Conservation (phyloP, 1,140 invertebrate genomes). For the Melitaea cinxia region DNA sequence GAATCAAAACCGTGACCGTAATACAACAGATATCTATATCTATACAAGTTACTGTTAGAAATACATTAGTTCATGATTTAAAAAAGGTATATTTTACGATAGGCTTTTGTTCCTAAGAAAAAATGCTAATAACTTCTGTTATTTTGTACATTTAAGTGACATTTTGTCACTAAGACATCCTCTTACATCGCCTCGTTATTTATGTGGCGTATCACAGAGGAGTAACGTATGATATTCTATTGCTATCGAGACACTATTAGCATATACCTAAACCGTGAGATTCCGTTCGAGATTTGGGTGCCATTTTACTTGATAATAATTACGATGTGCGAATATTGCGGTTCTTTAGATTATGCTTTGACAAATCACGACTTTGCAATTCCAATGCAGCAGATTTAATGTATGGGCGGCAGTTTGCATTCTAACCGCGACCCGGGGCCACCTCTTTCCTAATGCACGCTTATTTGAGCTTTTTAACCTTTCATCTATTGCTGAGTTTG, state of each 20-base stretch:
- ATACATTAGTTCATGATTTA: neutral
- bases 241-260: slow-evolving; percentile 28
- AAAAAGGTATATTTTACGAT: no score
- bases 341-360: slow-evolving; percentile 81
- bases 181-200: slow-evolving; percentile 2
- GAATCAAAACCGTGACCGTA: slow-evolving; percentile 8
- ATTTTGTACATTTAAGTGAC: neutral
- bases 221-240: slow-evolving; percentile 18
- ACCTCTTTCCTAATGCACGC: slow-evolving; percentile 81
- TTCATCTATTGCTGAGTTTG: slow-evolving; percentile 74
- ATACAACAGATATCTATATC: slow-evolving; percentile 1
- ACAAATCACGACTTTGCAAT: slow-evolving; percentile 81
- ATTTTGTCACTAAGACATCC: neutral
- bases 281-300: slow-evolving; percentile 70
- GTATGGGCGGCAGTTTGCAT: slow-evolving; percentile 81
- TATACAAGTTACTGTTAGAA: slow-evolving; percentile 8
- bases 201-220: slow-evolving; percentile 1
- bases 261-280: slow-evolving; percentile 59
- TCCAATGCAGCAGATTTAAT: slow-evolving; percentile 80
- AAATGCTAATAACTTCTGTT: neutral
- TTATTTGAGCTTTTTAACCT: slow-evolving; percentile 82
- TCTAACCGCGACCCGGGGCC: slow-evolving; percentile 78
- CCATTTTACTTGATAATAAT: slow-evolving; percentile 79
- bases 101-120: neutral
- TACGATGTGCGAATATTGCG: slow-evolving; percentile 81